Evolutionary conservation across 2,797 vertebrate genomes (phyloP), one percentile per base, ranked within the genome.

Genomic region (Darevskia nairensis): DNA sequence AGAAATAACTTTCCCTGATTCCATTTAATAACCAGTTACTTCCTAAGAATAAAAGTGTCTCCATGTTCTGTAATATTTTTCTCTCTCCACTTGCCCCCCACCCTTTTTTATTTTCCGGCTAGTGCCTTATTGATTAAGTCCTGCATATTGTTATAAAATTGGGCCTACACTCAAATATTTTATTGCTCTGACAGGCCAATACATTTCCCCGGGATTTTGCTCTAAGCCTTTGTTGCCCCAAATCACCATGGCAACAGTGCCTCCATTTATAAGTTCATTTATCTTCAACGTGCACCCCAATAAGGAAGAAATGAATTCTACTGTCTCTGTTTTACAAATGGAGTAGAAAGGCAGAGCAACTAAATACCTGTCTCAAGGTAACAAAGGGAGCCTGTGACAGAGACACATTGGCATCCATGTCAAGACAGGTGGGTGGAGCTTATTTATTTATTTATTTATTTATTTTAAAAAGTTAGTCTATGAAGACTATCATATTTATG

Each of bases 241-340:
- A 6, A 41, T 86, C 59, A 50, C 81, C 80, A 83, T 83, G 50
- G 81, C 66, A 86, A 79, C 80, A 86, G 77, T 59, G 23, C 21
- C 86, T 89, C 78, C 21, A 17, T 85, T 64, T 46, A 27, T 41
- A 80, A 86, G 82, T 76, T 64, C 6, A 80, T 91, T 89, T 89
- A 87, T 82, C 46, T 85, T 79, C 69, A 88, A 81, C 39, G 44
- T 68, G 64, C 0, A 2, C 32, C 10, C 19, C 86, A 7, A 7
- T 66, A 74, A 83, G n/a, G 17, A n/a, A 83, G 13, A 35, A 72
- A n/a, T 80, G 6, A 50, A 44, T 55, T 46, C 59, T 35, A 75
- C 72, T 64, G 59, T 44, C 68, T 64, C 77, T 19, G 59, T 17
- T 80, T 84, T 84, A 25, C 32, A 50, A 29, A n/a, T 5, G 2